These are phyloP conservation scores for Pterois miles DNA, from an alignment of 2,797 vertebrate genomes.

Conservation along the genomic window DNA sequence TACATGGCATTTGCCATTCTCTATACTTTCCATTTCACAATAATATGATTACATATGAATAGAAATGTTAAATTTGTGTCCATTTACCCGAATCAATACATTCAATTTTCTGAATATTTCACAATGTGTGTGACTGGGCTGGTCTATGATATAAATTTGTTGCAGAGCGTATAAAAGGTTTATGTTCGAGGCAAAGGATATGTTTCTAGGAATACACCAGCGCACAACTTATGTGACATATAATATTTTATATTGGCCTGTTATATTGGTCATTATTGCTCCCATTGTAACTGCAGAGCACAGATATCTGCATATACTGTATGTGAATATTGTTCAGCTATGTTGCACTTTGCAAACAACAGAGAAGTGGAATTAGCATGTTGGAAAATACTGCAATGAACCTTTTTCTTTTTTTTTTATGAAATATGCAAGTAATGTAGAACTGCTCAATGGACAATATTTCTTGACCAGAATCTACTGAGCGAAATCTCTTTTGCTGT, in stretches of 20 bases:
- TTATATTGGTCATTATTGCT: background rate
- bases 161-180: background rate
- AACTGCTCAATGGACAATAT: slow-evolving; percentile 9
- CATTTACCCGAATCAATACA: too few relatives aligned
- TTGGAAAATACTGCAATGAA: background rate
- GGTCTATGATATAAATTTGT: background rate
- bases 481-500: slow-evolving; percentile 10
- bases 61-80: too few relatives aligned
- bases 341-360: background rate
- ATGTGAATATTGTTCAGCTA: slow-evolving; percentile 2
- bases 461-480: slow-evolving; percentile 8
- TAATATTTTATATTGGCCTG: background rate
- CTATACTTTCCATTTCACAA: too few relatives aligned
- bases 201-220: background rate
- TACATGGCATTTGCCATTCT: too few relatives aligned
- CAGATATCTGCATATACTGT: background rate
- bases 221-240: background rate
- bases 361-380: slow-evolving; percentile 11
- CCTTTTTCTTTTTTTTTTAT: background rate
- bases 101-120: too few relatives aligned
- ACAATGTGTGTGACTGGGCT: too few relatives aligned
- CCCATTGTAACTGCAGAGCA: slow-evolving; percentile 2
- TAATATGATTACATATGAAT: too few relatives aligned
- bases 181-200: background rate
- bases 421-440: slow-evolving; percentile 4